Conservation (phyloP, 53 echinoderm and acorn worm genomes). For the Echinometra lucunter region DNA sequence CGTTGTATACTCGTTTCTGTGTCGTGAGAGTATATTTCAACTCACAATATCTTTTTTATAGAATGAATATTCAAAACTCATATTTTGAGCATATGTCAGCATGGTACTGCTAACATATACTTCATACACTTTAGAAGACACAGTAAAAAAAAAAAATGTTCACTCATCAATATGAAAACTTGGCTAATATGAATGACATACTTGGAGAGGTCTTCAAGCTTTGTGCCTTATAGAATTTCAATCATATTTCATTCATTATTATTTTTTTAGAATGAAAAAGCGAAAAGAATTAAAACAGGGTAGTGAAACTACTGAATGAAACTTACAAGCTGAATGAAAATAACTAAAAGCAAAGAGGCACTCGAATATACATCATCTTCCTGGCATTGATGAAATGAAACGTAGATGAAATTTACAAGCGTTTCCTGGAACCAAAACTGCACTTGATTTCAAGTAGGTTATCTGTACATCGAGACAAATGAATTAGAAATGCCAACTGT, state of each 20-base stretch:
- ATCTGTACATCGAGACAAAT: background rate
- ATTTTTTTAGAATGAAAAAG: background rate
- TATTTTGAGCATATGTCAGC: no score
- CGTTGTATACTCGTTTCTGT: no score
- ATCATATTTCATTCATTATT: background rate
- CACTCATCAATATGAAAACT: background rate
- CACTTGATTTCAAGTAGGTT: background rate
- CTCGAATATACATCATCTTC: background rate
- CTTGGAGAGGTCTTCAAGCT: background rate
- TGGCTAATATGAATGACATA: background rate
- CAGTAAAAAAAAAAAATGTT: no score
- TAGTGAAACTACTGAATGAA: slow-evolving; percentile 40
- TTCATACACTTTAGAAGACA: no score
- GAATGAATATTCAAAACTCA: no score
- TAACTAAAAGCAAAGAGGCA: background rate
- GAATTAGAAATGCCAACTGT: background rate
- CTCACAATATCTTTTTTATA: no score
- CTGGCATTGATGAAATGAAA: background rate
- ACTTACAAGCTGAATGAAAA: slow-evolving; percentile 6
- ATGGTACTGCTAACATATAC: no score
- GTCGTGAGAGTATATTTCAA: no score
- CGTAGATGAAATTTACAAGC: background rate
- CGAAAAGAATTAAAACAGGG: no score
- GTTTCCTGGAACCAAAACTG: background rate
- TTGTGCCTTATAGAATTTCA: background rate